A percentile compares a stretch with the other conserved stretches of the same genome.
These are phyloP conservation scores for Crypturellus undulatus DNA, from an alignment of 2,113 vertebrate genomes.

Conservation along the genomic window DNA sequence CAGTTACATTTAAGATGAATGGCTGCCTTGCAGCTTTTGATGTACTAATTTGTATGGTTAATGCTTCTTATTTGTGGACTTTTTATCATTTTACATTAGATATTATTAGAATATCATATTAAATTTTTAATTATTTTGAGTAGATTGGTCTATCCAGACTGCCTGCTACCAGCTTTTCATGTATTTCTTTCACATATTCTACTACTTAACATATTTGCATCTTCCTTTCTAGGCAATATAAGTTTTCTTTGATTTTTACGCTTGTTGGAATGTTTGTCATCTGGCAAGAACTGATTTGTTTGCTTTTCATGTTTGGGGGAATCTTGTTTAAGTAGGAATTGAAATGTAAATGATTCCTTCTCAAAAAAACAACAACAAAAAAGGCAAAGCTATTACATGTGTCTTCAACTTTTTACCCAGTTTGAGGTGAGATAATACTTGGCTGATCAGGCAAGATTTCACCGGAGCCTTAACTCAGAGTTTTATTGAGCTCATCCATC, in stretches of 20 bases:
- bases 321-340: not conserved
- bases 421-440: not conserved
- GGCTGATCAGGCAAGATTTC: not conserved
- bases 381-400: no score
- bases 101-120: conserved; percentile 11
- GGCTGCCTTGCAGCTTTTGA: not conserved
- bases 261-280: not conserved
- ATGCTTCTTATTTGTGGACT: conserved; percentile 29
- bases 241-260: not conserved
- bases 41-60: conserved; percentile 23
- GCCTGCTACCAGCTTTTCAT: not conserved
- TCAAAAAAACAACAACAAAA: not conserved
- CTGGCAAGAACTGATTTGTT: not conserved
- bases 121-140: not conserved
- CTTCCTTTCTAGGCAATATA: not conserved
- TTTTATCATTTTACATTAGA: conserved; percentile 7
- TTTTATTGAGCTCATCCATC: not conserved
- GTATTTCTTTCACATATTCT: conserved; percentile 22
- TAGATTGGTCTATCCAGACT: conserved; percentile 24
- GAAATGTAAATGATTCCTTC: not conserved
- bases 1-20: not conserved
- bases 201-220: not conserved
- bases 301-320: not conserved
- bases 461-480: not conserved
- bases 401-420: not conserved